Percentiles rank a stretch among this genome's conserved stretches.
phyloP scores from a whole-genome alignment of 1,140 invertebrate genomes.

The Musca domestica region DNA sequence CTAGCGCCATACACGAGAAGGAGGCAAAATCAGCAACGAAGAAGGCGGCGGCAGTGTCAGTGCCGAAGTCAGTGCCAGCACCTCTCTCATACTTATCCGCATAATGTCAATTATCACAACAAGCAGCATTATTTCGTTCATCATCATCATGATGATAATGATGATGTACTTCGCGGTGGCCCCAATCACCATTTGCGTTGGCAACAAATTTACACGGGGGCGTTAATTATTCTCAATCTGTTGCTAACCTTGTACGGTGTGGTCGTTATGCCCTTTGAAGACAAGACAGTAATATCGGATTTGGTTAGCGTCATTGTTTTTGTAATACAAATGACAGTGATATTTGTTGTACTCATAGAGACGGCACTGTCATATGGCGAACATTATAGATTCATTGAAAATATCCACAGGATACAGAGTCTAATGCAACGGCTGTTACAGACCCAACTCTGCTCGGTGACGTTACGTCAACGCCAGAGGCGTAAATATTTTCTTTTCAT shows the following conservation, averaged over 20 bases:
- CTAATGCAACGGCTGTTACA: background rate
- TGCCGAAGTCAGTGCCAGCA: background rate
- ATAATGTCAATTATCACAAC: background rate
- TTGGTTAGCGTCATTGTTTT: conserved; percentile 12
- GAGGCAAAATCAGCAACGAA: no score
- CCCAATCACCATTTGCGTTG: background rate
- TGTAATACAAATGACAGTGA: background rate
- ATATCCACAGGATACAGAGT: background rate
- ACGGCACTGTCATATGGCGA: background rate
- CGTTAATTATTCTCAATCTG: conserved; percentile 13
- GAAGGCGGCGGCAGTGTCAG: no score
- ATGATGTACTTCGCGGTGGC: background rate
- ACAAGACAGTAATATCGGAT: conserved; percentile 13
- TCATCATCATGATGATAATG: no score
- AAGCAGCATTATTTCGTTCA: no score
- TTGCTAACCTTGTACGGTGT: conserved; percentile 9
- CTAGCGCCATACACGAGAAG: conserved; percentile 8
- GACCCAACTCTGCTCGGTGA: background rate
- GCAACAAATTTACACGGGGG: conserved; percentile 22
- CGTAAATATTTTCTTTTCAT: background rate
- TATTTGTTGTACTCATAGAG: background rate
- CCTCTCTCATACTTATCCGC: background rate
- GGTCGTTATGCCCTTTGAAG: background rate
- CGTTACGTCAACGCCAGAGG: background rate
- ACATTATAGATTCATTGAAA: background rate